A percentile compares a stretch with the other conserved stretches of the same genome.
phyloP scores from a whole-genome alignment of 2,888 invertebrate species.

The Acleris literana region DNA sequence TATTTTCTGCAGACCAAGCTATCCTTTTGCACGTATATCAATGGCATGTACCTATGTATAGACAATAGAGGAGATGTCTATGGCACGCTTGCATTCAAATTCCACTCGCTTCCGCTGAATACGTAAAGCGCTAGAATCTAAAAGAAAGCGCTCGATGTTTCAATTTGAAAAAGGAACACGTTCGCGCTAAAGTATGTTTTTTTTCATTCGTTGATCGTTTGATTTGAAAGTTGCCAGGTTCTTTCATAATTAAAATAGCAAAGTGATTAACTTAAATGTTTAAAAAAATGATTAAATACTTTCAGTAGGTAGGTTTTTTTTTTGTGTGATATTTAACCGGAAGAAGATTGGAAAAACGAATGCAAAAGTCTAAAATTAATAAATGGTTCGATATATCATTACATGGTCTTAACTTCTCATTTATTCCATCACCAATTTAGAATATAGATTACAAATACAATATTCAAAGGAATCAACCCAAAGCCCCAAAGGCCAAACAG shows the following conservation, averaged over 20 bases:
- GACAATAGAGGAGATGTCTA: slow-evolving; percentile 35
- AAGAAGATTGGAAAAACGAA: too few species aligned
- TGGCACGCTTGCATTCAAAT: slow-evolving; percentile 36
- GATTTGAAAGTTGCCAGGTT: slow-evolving; percentile 21
- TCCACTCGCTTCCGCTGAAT: slow-evolving; percentile 31
- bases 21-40: slow-evolving; percentile 12
- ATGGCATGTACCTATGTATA: slow-evolving; percentile 25
- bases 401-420: too few species aligned
- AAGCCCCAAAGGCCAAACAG: slow-evolving; percentile 2
- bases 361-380: too few species aligned
- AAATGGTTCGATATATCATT: too few species aligned
- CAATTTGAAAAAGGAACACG: slow-evolving; percentile 33
- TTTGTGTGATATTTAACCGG: too few species aligned
- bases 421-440: too few species aligned
- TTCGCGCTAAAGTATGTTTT: slow-evolving; percentile 10
- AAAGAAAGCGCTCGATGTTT: slow-evolving; percentile 37
- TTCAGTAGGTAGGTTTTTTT: too few species aligned
- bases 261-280: too few species aligned
- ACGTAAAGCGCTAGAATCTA: slow-evolving; percentile 31
- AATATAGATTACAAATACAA: not conserved
- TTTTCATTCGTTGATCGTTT: slow-evolving; percentile 26
- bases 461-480: not conserved
- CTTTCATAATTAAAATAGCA: not conserved
- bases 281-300: too few species aligned
- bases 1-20: not conserved